These are phyloP conservation scores for Acanthochromis polyacanthus DNA, from an alignment of 2,113 vertebrate genomes.

Conservation along the genomic window DNA sequence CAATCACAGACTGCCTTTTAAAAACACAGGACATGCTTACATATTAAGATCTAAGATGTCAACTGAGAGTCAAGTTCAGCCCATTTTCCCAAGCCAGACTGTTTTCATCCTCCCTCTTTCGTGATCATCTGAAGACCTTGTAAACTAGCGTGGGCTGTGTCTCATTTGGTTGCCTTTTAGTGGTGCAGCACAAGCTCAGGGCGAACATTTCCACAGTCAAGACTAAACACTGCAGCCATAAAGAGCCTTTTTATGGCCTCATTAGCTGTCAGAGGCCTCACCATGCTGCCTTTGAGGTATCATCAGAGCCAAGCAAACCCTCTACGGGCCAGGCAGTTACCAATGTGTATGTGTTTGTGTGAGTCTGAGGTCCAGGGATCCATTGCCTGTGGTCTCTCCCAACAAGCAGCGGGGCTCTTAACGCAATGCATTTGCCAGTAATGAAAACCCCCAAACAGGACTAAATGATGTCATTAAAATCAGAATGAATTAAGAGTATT, in stretches of 20 bases:
- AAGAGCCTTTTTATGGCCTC: conserved; percentile 81
- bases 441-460: conserved; percentile 76
- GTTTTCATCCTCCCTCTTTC: conserved; percentile 48
- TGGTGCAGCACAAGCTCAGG: conserved; percentile 66
- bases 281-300: conserved; percentile 76
- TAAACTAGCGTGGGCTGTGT: conserved; percentile 60
- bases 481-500: conserved; percentile 79
- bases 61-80: conserved; percentile 17
- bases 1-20: conserved; percentile 29
- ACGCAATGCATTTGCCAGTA: conserved; percentile 71
- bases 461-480: conserved; percentile 81
- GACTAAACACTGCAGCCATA: conserved; percentile 79
- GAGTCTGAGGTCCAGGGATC: conserved; percentile 61
- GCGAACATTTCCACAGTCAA: conserved; percentile 78
- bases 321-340: conserved; percentile 59
- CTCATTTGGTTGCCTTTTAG: conserved; percentile 71
- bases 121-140: conserved; percentile 62
- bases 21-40: conserved; percentile 17
- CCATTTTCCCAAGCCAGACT: conserved; percentile 25
- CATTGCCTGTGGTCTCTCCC: conserved; percentile 71
- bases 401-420: conserved; percentile 65
- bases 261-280: conserved; percentile 80
- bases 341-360: conserved; percentile 33
- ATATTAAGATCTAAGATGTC: conserved; percentile 28
- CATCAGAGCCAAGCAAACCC: conserved; percentile 72